Base-by-base conservation (phyloP, 2,113 vertebrate genomes). In the Solenodon paradoxus region DNA sequence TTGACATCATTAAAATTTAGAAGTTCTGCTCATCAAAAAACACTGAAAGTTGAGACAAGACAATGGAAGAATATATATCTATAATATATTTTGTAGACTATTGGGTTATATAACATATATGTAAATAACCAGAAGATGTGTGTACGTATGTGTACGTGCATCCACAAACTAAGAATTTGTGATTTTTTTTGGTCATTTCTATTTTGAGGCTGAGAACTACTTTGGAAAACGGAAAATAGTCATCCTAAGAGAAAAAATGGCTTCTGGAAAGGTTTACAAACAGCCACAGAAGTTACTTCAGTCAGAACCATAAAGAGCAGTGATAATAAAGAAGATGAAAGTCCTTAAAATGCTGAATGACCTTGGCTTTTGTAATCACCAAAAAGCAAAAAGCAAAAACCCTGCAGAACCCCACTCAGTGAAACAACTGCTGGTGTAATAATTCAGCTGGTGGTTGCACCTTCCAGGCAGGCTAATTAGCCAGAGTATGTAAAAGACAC, bases 281-380 rank as follows among this genome's bases (percentile, higher is more conserved):
- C 32, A 64, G 26, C 40, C 4, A 30, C 15, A 32, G 35, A 81
- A 64, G 22, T 87, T 57, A 69, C 69, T 84, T 66, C 26, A 71
- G 38, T 88, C 49, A 64, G 53, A n/a, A 55, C 45, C 68, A 51
- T 91, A 24, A 91, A 88, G 32, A 81, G 66, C 32, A 75, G 40
- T 89, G 72, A 38, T 40, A 81, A 81, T 95, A 90, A 96, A 94
- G 92, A 88, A 96, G 88, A 79, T 59, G 68, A 69, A 96, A 90
- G 92, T 72, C 55, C 61, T 82, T 88, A n/a, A 82, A 89, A 84
- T 92, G 69, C 61, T 84, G 45, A 89, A 95, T 86, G 94, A 75
- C 45, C 51, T 93, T 94, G 81, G 42, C 64, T 61, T 95, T 95
- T 80, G 45, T 75, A 80, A 90, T 88, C 40, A 85, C 55, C 77